phyloP scores from a whole-genome alignment of 2,888 invertebrate species.

The Philopedon plagiatum region DNA sequence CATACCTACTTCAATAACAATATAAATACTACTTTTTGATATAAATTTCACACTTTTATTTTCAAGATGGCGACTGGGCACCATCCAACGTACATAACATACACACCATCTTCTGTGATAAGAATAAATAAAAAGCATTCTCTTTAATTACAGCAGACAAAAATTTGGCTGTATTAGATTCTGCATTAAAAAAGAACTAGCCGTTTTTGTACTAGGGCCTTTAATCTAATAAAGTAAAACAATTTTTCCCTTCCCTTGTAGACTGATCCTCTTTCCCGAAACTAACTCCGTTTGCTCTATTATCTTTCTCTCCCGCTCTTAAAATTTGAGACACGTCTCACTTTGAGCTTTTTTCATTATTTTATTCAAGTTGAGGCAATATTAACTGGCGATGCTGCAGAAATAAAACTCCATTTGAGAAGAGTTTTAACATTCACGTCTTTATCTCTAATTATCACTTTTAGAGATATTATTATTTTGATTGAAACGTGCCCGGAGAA shows the following conservation, averaged over 20 bases:
- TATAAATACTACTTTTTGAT: too few relatives aligned
- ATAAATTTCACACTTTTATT: too few relatives aligned
- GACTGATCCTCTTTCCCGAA: neutral
- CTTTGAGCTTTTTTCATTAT: slow-evolving; percentile 48
- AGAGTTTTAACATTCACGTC: slow-evolving; percentile 36
- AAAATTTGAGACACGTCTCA: slow-evolving; percentile 39
- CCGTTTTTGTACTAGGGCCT: neutral
- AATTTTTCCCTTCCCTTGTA: neutral
- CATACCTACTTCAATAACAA: too few relatives aligned
- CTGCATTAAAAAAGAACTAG: neutral
- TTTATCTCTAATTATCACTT: slow-evolving; percentile 48
- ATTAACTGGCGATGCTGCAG: slow-evolving; percentile 31
- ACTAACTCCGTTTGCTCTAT: slow-evolving; percentile 1
- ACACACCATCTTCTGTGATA: too few relatives aligned
- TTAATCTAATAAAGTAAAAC: neutral
- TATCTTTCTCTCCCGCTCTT: slow-evolving; percentile 25
- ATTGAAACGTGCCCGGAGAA: slow-evolving; percentile 38
- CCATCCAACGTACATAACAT: too few relatives aligned
- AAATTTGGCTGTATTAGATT: too few relatives aligned
- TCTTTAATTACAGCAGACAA: too few relatives aligned
- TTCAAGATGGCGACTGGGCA: too few relatives aligned
- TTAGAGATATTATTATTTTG: slow-evolving; percentile 44
- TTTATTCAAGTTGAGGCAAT: slow-evolving; percentile 42
- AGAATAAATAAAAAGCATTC: too few relatives aligned
- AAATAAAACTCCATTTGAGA: slow-evolving; percentile 31